Evolutionary conservation across 2,888 invertebrate species (phyloP), one percentile per base, ranked within the genome.

Genomic region (Tanytarsus gracilentus): DNA sequence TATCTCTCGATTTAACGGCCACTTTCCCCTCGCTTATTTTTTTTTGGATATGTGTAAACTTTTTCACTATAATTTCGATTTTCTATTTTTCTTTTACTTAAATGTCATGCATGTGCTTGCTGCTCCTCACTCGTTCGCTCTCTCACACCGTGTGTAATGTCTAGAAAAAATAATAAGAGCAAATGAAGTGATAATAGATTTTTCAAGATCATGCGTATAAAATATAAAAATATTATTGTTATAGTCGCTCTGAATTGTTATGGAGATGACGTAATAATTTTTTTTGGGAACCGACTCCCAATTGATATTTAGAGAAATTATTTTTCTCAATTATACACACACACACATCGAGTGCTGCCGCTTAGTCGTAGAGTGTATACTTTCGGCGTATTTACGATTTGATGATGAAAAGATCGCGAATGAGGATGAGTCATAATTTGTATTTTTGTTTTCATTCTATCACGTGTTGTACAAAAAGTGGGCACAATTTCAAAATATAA

Each of bases 381-480:
- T n/a, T n/a, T n/a, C n/a, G n/a, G n/a, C n/a, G n/a, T n/a, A n/a
- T n/a, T n/a, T n/a, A n/a, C 36, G 36, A 36, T 6, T 36, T 14
- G 16, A 36, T 16, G 16, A 36, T 16, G 11, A 36, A 36, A 44
- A 16, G 11, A n/a, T n/a, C 11, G 21, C 16, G 18, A 44, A 44
- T 4, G 44, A 44, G 44, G 6, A 49, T 49, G 49, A 49, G 49
- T 56, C 55, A 56, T 40, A 40, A 26, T 56, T 56, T 56, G 26
- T 56, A 56, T 56, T 56, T 40, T 56, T 40, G 55, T 56, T 56
- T 56, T 56, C 40, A 23, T 23, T 9, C 23, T 21, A 56, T 56
- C 55, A 56, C 55, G 55, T 56, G 55, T 56, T 56, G 39, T 6
- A 11, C 23, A 25, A 40, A 56, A 40, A 40, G 55, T 56, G 55